Percentiles rank a stretch among this genome's conserved stretches.
Conservation (phyloP, 2,888 invertebrate genomes). For the Serrognathus titanus region DNA sequence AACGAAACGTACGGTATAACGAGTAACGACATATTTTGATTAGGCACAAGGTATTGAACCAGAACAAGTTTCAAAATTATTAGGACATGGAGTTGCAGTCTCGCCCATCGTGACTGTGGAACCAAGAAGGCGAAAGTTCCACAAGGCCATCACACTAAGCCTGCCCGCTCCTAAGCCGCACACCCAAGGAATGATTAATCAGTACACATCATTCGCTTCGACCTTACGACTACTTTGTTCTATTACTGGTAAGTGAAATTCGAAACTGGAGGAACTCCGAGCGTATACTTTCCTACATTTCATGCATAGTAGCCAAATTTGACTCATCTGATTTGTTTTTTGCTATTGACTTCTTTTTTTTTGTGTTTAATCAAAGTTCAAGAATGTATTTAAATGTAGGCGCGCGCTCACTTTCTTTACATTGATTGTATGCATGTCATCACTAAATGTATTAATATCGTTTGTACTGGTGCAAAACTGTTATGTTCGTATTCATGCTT, state of each 20-base stretch:
- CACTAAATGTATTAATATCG: slow-evolving; percentile 35
- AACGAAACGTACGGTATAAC: no score
- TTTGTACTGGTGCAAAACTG: slow-evolving; percentile 47
- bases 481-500: slow-evolving; percentile 50
- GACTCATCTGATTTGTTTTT: background rate
- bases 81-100: slow-evolving; percentile 95
- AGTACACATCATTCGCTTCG: slow-evolving; percentile 74
- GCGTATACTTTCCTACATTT: background rate
- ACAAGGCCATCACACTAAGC: slow-evolving; percentile 95
- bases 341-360: background rate
- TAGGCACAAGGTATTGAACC: slow-evolving; percentile 90
- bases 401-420: no score
- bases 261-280: background rate
- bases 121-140: slow-evolving; percentile 95
- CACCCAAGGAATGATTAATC: slow-evolving; percentile 74
- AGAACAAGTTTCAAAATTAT: slow-evolving; percentile 78
- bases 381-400: no score
- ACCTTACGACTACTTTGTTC: slow-evolving; percentile 90
- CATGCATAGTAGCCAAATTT: background rate
- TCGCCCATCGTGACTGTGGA: slow-evolving; percentile 98
- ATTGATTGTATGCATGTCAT: background rate
- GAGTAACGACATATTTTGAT: no score
- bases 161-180: slow-evolving; percentile 78
- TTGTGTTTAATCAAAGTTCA: no score
- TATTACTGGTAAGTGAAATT: slow-evolving; percentile 70